A percentile compares a stretch with the other conserved stretches of the same genome.
These are phyloP conservation scores for Amphimallon solstitiale DNA, from an alignment of 2,888 invertebrate species.

Conservation along the genomic window DNA sequence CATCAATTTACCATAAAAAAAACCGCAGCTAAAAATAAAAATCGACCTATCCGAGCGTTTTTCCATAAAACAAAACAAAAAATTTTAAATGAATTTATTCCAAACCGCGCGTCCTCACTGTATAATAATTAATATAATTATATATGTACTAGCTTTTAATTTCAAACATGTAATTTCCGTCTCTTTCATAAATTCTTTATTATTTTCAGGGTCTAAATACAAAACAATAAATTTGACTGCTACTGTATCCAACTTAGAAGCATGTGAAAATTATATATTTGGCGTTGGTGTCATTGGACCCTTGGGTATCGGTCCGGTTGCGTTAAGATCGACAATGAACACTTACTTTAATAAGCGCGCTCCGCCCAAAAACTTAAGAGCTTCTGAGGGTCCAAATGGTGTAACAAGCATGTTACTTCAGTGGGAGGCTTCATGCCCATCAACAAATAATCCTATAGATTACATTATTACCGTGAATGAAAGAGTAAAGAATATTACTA, in stretches of 20 bases:
- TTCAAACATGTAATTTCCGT: too few relatives aligned
- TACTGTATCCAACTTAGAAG: constrained; percentile 70
- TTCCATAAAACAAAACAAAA: too few relatives aligned
- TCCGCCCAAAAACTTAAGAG: constrained; percentile 74
- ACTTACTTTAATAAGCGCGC: constrained; percentile 75
- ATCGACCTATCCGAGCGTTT: too few relatives aligned
- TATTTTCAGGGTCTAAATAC: constrained; percentile 63
- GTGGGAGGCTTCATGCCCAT: constrained; percentile 78
- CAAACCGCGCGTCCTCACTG: too few relatives aligned
- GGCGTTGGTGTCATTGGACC: constrained; percentile 74
- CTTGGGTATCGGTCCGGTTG: constrained; percentile 73
- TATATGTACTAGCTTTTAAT: too few relatives aligned
- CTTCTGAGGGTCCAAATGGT: constrained; percentile 58
- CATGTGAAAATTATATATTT: constrained; percentile 80
- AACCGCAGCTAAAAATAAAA: too few relatives aligned
- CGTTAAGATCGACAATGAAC: constrained; percentile 60
- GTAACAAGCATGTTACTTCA: constrained; percentile 68
- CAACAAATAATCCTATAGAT: constrained; percentile 62
- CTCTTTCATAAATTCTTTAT: too few relatives aligned
- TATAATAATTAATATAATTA: too few relatives aligned
- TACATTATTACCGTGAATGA: constrained; percentile 69
- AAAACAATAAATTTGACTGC: constrained; percentile 67
- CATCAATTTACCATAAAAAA: too few relatives aligned
- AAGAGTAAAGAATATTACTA: constrained; percentile 58
- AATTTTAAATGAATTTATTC: too few relatives aligned